A percentile compares a stretch with the other conserved stretches of the same genome.
These are phyloP conservation scores for Aphaenogaster ashmeadi DNA, from an alignment of 1,140 invertebrate species.

Conservation along the genomic window DNA sequence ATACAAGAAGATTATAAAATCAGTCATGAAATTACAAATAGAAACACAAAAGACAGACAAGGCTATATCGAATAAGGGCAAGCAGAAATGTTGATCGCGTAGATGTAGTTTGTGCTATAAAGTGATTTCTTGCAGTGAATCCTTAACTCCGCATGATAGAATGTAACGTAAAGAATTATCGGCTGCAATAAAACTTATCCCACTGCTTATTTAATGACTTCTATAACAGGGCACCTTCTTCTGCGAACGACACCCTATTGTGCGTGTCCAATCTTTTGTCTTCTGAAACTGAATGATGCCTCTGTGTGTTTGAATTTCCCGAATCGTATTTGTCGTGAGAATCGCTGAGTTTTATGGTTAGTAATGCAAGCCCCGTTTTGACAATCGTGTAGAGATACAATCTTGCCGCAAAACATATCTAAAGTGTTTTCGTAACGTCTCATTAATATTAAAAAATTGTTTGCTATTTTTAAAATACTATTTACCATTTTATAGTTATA, in stretches of 20 bases:
- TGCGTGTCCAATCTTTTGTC: not conserved
- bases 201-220: slow-evolving; percentile 63
- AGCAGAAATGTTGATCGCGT: not conserved
- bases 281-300: not conserved
- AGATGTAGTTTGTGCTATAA: slow-evolving; percentile 36
- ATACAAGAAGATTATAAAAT: not conserved
- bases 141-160: slow-evolving; percentile 44
- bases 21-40: not conserved
- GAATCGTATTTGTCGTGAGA: not conserved
- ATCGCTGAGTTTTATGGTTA: not conserved
- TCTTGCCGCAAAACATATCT: not conserved
- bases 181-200: slow-evolving; percentile 67
- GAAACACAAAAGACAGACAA: not conserved
- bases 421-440: not conserved
- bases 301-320: not conserved
- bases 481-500: not conserved
- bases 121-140: slow-evolving; percentile 27
- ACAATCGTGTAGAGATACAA: not conserved
- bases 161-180: slow-evolving; percentile 65
- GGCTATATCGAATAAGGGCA: not conserved
- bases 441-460: not conserved
- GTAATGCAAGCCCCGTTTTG: not conserved
- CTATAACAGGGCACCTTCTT: slow-evolving; percentile 58
- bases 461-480: not conserved
- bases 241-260: slow-evolving; percentile 38